Percentiles rank a stretch among this genome's conserved stretches.
phyloP scores from a whole-genome alignment of 2,797 vertebrate genomes.

The Hipposideros larvatus region DNA sequence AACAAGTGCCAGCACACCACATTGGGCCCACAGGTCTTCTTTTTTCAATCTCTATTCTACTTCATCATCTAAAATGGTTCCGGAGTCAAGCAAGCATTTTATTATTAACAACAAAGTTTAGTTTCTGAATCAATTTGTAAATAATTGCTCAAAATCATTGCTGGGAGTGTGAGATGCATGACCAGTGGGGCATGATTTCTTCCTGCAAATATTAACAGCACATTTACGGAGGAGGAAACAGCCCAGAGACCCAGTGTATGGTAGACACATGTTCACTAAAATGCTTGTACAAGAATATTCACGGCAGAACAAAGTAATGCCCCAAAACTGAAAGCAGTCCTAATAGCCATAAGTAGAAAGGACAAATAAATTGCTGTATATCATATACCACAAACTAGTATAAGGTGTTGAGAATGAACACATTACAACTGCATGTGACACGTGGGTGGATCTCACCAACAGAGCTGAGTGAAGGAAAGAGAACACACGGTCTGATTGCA shows the following conservation, averaged over 20 bases:
- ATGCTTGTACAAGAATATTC: background rate
- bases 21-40: rapidly evolving
- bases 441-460: rapidly evolving
- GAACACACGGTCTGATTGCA: background rate
- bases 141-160: background rate
- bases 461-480: background rate
- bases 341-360: background rate
- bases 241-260: rapidly evolving
- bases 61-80: background rate
- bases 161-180: no score
- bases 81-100: background rate
- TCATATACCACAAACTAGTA: background rate
- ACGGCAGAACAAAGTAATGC: rapidly evolving
- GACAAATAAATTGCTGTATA: background rate
- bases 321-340: no score
- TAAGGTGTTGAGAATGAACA: background rate
- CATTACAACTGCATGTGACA: background rate
- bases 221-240: background rate
- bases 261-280: rapidly evolving
- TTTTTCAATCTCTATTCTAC: background rate
- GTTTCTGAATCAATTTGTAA: background rate
- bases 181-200: background rate
- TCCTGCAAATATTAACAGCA: no score
- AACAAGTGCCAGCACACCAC: background rate
- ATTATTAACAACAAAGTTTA: background rate